A percentile compares a stretch with the other conserved stretches of the same genome.
Conservation (phyloP, 2,113 vertebrate genomes). For the Dolichallabes microphthalmus region DNA sequence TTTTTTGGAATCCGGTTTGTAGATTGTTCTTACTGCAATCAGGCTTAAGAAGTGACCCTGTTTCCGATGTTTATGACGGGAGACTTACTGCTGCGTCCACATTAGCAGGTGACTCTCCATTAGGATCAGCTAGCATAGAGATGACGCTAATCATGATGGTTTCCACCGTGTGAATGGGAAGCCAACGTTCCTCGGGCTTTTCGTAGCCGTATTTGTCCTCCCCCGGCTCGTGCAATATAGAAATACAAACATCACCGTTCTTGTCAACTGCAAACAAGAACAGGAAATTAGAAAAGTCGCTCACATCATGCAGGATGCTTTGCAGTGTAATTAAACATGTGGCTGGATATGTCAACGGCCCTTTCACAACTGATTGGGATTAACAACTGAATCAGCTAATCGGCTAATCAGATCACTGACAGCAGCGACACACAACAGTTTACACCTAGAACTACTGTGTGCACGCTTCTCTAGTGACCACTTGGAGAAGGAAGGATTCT, state of each 20-base stretch:
- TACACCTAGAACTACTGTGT: background rate
- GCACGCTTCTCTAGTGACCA: background rate
- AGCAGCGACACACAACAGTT: background rate
- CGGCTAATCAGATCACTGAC: background rate
- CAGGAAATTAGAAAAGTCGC: slow-evolving; percentile 35
- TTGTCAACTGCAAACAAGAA: slow-evolving; percentile 86
- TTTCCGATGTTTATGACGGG: background rate
- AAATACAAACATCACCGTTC: slow-evolving; percentile 99
- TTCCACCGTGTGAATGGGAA: slow-evolving; percentile 98
- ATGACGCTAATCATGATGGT: slow-evolving; percentile 99
- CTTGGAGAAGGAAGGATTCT: background rate
- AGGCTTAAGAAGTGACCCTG: background rate
- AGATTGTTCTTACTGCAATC: background rate
- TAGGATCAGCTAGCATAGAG: slow-evolving; percentile 99
- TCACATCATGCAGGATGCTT: background rate
- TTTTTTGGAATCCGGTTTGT: too few species aligned
- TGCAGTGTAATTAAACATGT: background rate
- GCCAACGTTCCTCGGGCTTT: slow-evolving; percentile 98
- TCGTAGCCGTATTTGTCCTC: slow-evolving; percentile 99
- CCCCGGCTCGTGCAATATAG: slow-evolving; percentile 97
- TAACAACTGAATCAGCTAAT: background rate
- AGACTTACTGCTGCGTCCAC: slow-evolving; percentile 95
- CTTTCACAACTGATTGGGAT: background rate
- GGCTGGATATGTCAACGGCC: background rate
- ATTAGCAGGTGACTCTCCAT: slow-evolving; percentile 97